Base-by-base conservation (phyloP, 2,797 vertebrate genomes). In the Mallotus villosus region DNA sequence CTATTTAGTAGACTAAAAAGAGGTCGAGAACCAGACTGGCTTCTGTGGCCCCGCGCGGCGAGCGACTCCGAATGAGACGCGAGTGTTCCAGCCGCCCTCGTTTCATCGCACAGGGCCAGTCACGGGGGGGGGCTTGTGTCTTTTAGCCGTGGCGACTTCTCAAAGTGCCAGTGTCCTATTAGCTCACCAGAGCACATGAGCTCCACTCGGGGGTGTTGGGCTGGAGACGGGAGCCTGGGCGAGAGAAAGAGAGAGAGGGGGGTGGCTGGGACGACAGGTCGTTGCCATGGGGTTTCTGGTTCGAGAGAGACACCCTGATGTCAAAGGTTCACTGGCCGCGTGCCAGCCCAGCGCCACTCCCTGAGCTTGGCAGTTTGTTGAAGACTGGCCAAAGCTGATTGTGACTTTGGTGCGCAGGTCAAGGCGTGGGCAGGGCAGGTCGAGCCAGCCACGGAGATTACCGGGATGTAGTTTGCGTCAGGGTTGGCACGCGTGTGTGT, bases 321-420 rank as follows among this genome's bases (percentile, higher is more conserved):
- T 88, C 72, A 80, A 63, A 82, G 84, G 78, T 89, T 89, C 82
- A 84, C 83, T 77, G 74, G 73, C 74, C 68, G 71, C 29, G 16
- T 68, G 51, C n/a, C 70, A 78, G 75, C 72, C 29, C 62, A 25
- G 64, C 75, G 8, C 37, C 37, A 41, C 73, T 73, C 34, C 77
- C 32, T 17, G 17, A 49, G 24, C 24, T 21, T 64, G 21, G 49
- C 57, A 37, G 75, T 82, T 79, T 75, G 66, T 70, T 55, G 14
- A 62, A 73, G 76, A 70, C 64, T 11, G 37, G 27, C 74, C 37
- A 78, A 67, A 78, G 78, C 81, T 80, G 70, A 84, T 79, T 83
- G 75, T 76, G 60, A 37, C 61, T 60, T 64, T 58, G 19, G 51
- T 60, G 41, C 66, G 41, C 66, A 70, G 64, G 34, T 74, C 58